Conservation (phyloP, 1,140 invertebrate genomes). For the Bicyclus anynana region DNA sequence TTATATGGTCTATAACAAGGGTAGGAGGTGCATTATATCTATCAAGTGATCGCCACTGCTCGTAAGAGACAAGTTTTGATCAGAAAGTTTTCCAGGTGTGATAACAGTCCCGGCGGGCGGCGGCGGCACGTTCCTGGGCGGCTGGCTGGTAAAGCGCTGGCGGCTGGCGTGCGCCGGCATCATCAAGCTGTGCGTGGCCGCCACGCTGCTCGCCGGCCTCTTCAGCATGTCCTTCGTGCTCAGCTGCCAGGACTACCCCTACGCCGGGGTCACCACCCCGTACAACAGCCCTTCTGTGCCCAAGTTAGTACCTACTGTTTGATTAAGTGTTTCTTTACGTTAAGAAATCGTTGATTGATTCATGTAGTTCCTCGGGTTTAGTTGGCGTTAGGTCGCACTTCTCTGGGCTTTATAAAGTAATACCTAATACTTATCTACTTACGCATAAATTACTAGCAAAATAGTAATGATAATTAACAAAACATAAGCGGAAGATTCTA, state of each 20-base stretch:
- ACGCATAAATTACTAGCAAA: too few species aligned
- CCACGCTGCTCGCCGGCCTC: constrained; percentile 79
- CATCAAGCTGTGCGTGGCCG: constrained; percentile 83
- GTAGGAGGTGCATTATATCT: too few species aligned
- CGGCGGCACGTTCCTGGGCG: constrained; percentile 88
- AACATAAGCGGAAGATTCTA: too few species aligned
- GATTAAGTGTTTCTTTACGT: too few species aligned
- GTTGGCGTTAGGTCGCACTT: too few species aligned
- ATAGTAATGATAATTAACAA: too few species aligned
- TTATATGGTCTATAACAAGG: too few species aligned
- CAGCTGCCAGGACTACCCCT: constrained; percentile 84
- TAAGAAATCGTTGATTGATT: too few species aligned
- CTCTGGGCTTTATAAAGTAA: too few species aligned
- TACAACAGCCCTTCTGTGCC: constrained; percentile 70
- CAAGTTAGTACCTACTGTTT: constrained; percentile 67
- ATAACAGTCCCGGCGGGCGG: constrained; percentile 85
- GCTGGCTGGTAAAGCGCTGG: constrained; percentile 87
- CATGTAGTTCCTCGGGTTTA: too few species aligned
- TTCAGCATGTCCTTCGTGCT: constrained; percentile 84
- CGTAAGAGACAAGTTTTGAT: background rate
- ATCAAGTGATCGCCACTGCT: too few species aligned
- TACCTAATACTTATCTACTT: too few species aligned
- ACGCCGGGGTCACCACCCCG: constrained; percentile 84
- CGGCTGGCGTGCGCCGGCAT: constrained; percentile 86
- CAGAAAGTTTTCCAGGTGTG: constrained; percentile 71